A percentile compares a stretch with the other conserved stretches of the same genome.
These are phyloP conservation scores for Panthera leo DNA, from an alignment of 2,113 vertebrate genomes.

Conservation along the genomic window DNA sequence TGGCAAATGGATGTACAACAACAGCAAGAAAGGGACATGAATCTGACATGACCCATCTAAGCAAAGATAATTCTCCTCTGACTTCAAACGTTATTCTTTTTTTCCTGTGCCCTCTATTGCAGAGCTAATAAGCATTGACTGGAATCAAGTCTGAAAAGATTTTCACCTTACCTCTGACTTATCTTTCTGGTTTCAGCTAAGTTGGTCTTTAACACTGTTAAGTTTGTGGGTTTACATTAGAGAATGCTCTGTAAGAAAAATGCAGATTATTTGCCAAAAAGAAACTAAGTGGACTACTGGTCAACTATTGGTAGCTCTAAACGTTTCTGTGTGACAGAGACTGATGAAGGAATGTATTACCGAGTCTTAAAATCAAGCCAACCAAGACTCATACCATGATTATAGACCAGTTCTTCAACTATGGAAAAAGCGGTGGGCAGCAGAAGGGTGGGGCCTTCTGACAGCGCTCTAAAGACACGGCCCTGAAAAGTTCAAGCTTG, in stretches of 20 bases:
- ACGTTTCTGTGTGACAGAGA: neutral
- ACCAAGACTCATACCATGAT: neutral
- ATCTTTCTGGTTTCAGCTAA: conserved; percentile 20
- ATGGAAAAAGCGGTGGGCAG: conserved; percentile 33
- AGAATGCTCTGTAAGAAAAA: neutral
- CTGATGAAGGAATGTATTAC: neutral
- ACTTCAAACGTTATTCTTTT: neutral
- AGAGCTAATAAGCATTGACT: neutral
- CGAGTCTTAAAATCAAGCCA: conserved; percentile 16
- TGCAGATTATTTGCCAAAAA: neutral
- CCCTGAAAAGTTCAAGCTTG: neutral
- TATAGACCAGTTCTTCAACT: neutral
- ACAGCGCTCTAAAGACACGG: neutral
- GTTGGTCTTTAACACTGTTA: neutral
- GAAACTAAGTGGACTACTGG: neutral
- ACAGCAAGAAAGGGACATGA: neutral
- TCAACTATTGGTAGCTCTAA: neutral
- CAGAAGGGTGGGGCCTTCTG: neutral
- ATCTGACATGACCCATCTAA: neutral
- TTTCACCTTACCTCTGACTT: neutral
- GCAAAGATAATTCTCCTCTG: neutral
- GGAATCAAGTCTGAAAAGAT: neutral
- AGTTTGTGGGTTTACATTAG: neutral
- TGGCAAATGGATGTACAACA: neutral
- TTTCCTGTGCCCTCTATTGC: neutral